Percentiles rank a stretch among this genome's conserved stretches.
Conservation (phyloP, 2,797 vertebrate genomes). For the Remorina albescens region DNA sequence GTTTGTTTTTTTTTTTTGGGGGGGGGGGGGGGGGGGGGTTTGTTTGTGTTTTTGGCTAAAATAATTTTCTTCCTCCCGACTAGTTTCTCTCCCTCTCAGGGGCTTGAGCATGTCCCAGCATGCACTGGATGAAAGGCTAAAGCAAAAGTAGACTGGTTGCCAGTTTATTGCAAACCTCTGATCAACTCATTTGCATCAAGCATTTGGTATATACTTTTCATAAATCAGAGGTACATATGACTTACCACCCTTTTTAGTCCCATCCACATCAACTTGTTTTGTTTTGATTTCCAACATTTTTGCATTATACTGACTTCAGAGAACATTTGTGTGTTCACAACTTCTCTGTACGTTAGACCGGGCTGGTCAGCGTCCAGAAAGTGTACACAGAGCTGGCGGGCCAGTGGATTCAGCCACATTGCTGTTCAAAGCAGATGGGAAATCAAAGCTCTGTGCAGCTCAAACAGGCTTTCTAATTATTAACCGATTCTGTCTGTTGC, state of each 20-base stretch:
- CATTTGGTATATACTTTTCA: slow-evolving; percentile 28
- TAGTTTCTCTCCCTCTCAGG: slow-evolving; percentile 29
- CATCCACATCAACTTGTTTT: slow-evolving; percentile 5
- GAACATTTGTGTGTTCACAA: background rate
- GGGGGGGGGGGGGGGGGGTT: too few relatives aligned
- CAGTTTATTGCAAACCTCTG: slow-evolving; percentile 32
- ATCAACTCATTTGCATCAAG: slow-evolving; percentile 55
- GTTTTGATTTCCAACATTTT: slow-evolving; percentile 7
- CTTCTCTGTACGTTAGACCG: background rate
- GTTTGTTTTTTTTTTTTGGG: too few relatives aligned
- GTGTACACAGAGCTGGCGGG: background rate
- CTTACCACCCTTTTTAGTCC: slow-evolving; percentile 17
- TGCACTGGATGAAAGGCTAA: slow-evolving; percentile 39
- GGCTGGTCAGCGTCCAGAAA: slow-evolving; percentile 24
- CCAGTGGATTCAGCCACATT: slow-evolving; percentile 15
- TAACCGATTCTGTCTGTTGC: slow-evolving; percentile 31
- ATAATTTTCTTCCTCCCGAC: slow-evolving; percentile 19
- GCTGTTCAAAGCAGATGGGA: slow-evolving; percentile 40
- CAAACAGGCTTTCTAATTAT: slow-evolving; percentile 44
- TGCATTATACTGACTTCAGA: slow-evolving; percentile 21
- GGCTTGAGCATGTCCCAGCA: slow-evolving; percentile 41
- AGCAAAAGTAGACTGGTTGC: slow-evolving; percentile 5
- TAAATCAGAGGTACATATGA: slow-evolving; percentile 21
- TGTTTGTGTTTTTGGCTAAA: slow-evolving; percentile 20
- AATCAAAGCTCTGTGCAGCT: slow-evolving; percentile 31